Conservation (phyloP, 2,888 invertebrate species). For the Mycalesis mineus region DNA sequence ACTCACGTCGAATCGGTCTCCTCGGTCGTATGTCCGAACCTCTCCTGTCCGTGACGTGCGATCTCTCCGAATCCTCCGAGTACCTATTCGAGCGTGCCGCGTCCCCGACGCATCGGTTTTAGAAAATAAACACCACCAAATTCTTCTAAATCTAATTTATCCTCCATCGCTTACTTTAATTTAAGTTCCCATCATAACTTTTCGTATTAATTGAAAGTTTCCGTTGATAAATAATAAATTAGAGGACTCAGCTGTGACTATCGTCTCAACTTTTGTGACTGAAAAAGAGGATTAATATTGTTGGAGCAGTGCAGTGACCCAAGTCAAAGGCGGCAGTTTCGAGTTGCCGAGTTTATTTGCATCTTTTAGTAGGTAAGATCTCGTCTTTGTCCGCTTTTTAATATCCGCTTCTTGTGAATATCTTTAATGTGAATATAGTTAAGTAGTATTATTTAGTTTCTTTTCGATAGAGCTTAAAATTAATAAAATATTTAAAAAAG, state of each 20-base stretch:
- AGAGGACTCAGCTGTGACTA: conserved; percentile 15
- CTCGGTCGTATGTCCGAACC: conserved; percentile 72
- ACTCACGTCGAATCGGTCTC: conserved; percentile 74
- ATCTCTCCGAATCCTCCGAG: conserved; percentile 68
- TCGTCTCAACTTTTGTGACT: conserved; percentile 31
- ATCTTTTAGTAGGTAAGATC: conserved; percentile 65
- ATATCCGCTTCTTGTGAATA: conserved; percentile 36
- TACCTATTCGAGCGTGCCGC: conserved; percentile 58
- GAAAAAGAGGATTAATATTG: conserved; percentile 58
- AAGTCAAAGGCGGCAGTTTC: conserved; percentile 47
- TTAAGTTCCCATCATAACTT: conserved; percentile 1
- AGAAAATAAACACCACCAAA: conserved; percentile 43
- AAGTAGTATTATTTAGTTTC: background rate
- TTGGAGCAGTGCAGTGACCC: conserved; percentile 52
- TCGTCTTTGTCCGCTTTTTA: conserved; percentile 55
- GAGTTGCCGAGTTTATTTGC: conserved; percentile 59
- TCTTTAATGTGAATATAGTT: background rate
- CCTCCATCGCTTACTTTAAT: conserved; percentile 7
- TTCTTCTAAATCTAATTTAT: conserved; percentile 39
- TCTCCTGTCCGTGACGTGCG: conserved; percentile 71
- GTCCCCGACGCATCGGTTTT: conserved; percentile 45
- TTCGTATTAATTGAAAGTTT: conserved; percentile 18
- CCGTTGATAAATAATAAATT: conserved; percentile 19
- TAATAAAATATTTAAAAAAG: background rate
- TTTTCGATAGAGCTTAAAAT: background rate